A percentile compares a stretch with the other conserved stretches of the same genome.
Evolutionary conservation across 2,113 vertebrate species (phyloP).

Genomic region (Cryptomyrus ogoouensis): DNA sequence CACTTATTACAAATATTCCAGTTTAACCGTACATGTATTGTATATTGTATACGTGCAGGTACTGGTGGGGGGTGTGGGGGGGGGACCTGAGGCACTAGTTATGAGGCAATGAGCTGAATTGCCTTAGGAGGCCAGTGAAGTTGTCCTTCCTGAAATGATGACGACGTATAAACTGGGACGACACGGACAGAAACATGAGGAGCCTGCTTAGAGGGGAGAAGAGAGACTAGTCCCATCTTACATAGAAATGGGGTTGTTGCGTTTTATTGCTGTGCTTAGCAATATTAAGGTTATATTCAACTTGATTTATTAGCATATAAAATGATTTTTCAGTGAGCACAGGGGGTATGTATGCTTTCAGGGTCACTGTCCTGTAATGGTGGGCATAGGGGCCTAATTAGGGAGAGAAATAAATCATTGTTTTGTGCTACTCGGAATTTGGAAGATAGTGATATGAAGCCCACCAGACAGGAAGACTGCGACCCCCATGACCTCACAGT

Average conservation of each 20-base stretch:
- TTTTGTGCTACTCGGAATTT: background rate
- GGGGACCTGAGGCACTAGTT: conserved; percentile 34
- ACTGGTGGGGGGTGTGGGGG: background rate
- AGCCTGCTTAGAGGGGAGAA: background rate
- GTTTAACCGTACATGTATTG: background rate
- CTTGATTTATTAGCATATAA: background rate
- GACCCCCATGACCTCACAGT: background rate
- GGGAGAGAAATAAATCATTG: background rate
- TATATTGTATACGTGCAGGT: background rate
- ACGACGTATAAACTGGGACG: background rate
- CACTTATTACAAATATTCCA: background rate
- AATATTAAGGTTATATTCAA: background rate
- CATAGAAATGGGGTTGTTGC: background rate
- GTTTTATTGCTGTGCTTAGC: background rate
- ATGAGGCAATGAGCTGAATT: background rate
- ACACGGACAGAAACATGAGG: background rate
- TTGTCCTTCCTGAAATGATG: background rate
- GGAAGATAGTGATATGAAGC: background rate
- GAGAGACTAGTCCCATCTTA: background rate
- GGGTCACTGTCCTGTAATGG: background rate
- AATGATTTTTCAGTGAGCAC: background rate
- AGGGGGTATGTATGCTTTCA: background rate
- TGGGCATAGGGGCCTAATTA: background rate
- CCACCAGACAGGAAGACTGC: background rate
- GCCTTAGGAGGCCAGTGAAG: conserved; percentile 26